Evolutionary conservation across 2,113 vertebrate species (phyloP).

Genomic region (Aldabrachelys gigantea): DNA sequence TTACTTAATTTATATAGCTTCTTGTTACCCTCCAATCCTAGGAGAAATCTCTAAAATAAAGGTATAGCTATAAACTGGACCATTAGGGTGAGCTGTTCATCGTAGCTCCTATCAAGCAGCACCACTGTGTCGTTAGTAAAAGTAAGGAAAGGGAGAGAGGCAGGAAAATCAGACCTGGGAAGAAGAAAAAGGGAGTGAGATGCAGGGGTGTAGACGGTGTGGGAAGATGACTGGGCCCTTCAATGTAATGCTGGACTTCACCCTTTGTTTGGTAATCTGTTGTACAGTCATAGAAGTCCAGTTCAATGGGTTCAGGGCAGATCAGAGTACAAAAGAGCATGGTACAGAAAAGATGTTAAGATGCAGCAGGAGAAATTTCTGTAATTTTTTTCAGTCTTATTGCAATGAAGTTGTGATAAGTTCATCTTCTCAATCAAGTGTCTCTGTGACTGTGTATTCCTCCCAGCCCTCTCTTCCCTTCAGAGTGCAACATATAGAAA

Average conservation of each 20-base stretch:
- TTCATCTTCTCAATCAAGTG: neutral
- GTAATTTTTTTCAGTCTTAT: neutral
- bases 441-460: neutral
- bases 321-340: neutral
- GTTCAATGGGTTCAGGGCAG: neutral
- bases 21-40: no score
- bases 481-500: neutral
- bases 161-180: no score
- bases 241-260: neutral
- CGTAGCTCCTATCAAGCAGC: neutral
- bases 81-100: no score
- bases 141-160: neutral
- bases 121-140: neutral
- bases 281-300: neutral
- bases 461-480: neutral
- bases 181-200: fast-evolving
- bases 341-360: neutral
- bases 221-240: neutral
- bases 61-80: no score
- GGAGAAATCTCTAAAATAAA: no score
- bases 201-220: neutral
- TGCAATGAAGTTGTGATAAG: neutral
- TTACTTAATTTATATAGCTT: no score
- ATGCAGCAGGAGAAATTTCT: neutral
- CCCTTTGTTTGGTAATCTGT: fast-evolving